Evolutionary conservation across 2,888 invertebrate species (phyloP), one percentile per base, ranked within the genome.

Genomic region (Tiliacea citrago): DNA sequence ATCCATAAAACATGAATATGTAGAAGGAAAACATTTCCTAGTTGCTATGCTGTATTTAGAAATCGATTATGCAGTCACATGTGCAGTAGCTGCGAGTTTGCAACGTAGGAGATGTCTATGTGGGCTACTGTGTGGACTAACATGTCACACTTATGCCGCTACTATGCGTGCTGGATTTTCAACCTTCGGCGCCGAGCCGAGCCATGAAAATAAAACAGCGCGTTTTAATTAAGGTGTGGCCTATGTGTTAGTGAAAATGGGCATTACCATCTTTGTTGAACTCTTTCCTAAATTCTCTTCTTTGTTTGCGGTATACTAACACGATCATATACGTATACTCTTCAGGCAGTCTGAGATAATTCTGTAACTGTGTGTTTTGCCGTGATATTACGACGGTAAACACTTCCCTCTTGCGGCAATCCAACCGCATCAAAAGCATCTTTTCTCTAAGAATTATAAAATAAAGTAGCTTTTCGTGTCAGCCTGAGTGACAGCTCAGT

Each of bases 11-110:
- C 47, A 57, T 63, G 12, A 62, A 57, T 57, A 80, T 45, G 24
- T 49, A 79, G 49, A 75, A 75, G 61, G 24, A 39, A 29, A 76
- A 61, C n/a, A 21, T n/a, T 69, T 47, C 24, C 24, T 45, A 24
- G 49, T 74, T 39, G 12, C 9, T 35, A 18, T 1, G 16, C 7
- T 24, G 42, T 58, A 49, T 74, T 58, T 58, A 74, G n/a, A n/a
- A 10, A 9, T 51, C 29, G 29, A 24, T 16, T 35, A 77, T 42
- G 13, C 49, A 57, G 18, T 77, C 49, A 13, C 0, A 18, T 21
- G 24, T 16, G 47, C 24, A 51, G 18, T 24, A 29, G 9, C 24
- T 45, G 21, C 10, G 68, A 45, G 12, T 29, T 62, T 62, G n/a
- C 6, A 63, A 24, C 45, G 18, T 24, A 5, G 18, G n/a, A 24